These are phyloP conservation scores for Plectropomus leopardus DNA, from an alignment of 2,113 vertebrate species.

Conservation along the genomic window DNA sequence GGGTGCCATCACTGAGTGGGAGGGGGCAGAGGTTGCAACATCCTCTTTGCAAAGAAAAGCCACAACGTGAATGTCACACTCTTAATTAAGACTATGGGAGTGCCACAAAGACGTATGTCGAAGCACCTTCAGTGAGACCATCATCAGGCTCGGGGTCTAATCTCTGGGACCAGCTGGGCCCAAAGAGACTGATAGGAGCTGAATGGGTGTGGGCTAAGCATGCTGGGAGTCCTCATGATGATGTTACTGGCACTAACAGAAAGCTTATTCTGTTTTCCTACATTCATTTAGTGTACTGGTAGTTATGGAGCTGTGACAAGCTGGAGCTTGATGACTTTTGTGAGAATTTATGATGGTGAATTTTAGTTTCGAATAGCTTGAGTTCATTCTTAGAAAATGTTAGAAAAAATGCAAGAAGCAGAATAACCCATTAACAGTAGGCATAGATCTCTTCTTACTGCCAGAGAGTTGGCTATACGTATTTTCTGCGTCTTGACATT, in stretches of 20 bases:
- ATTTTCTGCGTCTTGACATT: neutral
- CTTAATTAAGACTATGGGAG: neutral
- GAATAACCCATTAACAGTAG: neutral
- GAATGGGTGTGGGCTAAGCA: conserved; percentile 73
- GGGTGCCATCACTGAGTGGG: conserved; percentile 1
- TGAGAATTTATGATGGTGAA: neutral
- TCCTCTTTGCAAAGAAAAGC: conserved; percentile 37
- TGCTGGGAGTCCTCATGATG: conserved; percentile 26
- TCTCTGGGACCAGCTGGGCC: conserved; percentile 79
- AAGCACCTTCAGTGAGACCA: neutral
- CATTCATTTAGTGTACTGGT: neutral
- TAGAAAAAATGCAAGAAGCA: neutral
- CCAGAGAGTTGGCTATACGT: neutral
- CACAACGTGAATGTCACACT: neutral
- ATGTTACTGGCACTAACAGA: neutral
- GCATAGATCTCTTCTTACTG: too few relatives aligned
- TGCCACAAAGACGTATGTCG: neutral
- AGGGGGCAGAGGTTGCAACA: conserved; percentile 16
- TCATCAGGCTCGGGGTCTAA: conserved; percentile 67
- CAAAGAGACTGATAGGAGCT: conserved; percentile 79
- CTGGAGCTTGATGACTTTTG: neutral
- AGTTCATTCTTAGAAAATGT: neutral
- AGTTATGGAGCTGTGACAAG: neutral
- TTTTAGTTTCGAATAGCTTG: neutral
- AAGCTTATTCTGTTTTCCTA: neutral